Conservation (phyloP, 2,888 invertebrate species). For the Stenotaenia linearis region DNA sequence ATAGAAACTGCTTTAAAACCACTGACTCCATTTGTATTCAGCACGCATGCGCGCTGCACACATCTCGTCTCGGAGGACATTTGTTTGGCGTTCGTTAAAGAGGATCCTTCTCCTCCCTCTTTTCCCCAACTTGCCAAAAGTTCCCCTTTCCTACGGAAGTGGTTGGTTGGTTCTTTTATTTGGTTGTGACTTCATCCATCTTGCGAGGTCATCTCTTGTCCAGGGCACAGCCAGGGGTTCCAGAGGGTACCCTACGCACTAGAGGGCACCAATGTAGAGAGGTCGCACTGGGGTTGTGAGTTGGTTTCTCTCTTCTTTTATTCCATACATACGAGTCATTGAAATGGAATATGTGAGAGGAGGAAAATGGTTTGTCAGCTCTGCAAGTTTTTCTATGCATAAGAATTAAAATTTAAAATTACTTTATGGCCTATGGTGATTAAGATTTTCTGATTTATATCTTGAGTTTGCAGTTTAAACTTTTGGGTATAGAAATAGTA, state of each 20-base stretch:
- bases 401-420: not conserved
- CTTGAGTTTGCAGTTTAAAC: too few relatives aligned
- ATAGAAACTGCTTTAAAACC: constrained; percentile 26
- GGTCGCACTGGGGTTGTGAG: constrained; percentile 1
- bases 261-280: not conserved
- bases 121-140: not conserved
- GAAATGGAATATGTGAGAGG: not conserved
- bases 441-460: too few relatives aligned
- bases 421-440: not conserved
- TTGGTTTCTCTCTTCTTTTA: constrained; percentile 6
- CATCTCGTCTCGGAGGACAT: constrained; percentile 24
- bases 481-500: too few relatives aligned
- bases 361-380: not conserved
- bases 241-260: not conserved
- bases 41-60: constrained; percentile 6
- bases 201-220: constrained; percentile 18
- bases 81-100: constrained; percentile 26
- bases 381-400: not conserved
- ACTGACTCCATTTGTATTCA: constrained; percentile 26
- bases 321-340: not conserved
- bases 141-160: constrained; percentile 8
- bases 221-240: constrained; percentile 20
- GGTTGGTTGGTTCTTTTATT: constrained; percentile 5
- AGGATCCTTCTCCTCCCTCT: not conserved
- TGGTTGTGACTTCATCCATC: constrained; percentile 15